A percentile compares a stretch with the other conserved stretches of the same genome.
phyloP scores from a whole-genome alignment of 1,140 invertebrate species.

The Battus philenor region DNA sequence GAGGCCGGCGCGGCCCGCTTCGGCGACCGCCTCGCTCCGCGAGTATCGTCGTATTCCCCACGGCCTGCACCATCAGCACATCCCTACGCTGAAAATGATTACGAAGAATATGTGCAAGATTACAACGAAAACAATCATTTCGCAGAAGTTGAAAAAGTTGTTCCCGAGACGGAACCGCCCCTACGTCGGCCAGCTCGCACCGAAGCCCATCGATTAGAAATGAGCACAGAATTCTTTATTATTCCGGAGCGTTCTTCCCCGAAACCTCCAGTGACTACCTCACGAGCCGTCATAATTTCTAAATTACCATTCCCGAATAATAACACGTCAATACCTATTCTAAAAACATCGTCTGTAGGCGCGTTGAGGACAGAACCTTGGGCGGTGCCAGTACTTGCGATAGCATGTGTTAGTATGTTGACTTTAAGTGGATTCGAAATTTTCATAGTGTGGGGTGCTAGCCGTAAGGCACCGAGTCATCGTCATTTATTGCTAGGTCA shows the following conservation, averaged over 20 bases:
- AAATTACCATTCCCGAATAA: conserved; percentile 34
- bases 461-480: conserved; percentile 87
- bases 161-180: conserved; percentile 40
- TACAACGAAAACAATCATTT: conserved; percentile 39
- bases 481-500: conserved; percentile 94
- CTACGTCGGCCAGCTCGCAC: conserved; percentile 59
- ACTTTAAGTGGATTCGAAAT: conserved; percentile 90
- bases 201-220: conserved; percentile 80
- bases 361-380: conserved; percentile 85
- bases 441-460: conserved; percentile 92
- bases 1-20: conserved; percentile 52
- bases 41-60: conserved; percentile 55
- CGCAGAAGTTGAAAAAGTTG: conserved; percentile 30
- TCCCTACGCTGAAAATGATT: conserved; percentile 40
- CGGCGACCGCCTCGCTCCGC: conserved; percentile 68
- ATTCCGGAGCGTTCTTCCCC: conserved; percentile 74
- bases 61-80: conserved; percentile 41
- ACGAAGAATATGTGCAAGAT: conserved; percentile 50
- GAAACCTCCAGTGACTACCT: conserved; percentile 26
- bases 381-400: conserved; percentile 89
- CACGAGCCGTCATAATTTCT: conserved; percentile 19
- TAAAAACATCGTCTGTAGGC: conserved; percentile 34
- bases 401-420: conserved; percentile 87
- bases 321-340: conserved; percentile 35
- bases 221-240: conserved; percentile 87